Conservation (phyloP, 2,113 vertebrate genomes). For the Microtus pennsylvanicus region DNA sequence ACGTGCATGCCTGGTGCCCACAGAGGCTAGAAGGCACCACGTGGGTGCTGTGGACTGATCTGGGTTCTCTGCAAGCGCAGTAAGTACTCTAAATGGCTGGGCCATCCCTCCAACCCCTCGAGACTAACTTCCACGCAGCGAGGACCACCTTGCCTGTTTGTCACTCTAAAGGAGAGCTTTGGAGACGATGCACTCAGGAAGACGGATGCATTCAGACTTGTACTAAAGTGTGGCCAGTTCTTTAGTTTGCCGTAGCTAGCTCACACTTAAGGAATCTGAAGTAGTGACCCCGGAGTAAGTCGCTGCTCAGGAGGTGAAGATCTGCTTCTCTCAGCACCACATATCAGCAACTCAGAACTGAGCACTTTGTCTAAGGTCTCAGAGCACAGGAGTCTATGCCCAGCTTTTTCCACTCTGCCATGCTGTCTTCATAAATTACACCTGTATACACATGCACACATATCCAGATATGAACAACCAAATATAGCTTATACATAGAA, state of each 20-base stretch:
- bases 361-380: neutral
- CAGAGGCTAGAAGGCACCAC: neutral
- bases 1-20: neutral
- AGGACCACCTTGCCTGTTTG: neutral
- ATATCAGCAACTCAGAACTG: neutral
- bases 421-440: neutral
- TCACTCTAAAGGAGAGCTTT: neutral
- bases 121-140: neutral
- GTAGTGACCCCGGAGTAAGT: neutral
- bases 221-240: neutral
- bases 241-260: neutral
- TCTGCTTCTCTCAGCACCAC: neutral
- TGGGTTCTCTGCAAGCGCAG: neutral
- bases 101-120: neutral
- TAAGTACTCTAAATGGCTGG: neutral
- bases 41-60: neutral
- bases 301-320: neutral
- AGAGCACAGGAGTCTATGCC: neutral
- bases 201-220: rapidly evolving
- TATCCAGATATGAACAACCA: neutral
- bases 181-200: neutral
- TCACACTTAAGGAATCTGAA: neutral
- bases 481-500: neutral
- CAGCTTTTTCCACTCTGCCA: neutral
- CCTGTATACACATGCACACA: neutral